Conservation (phyloP, 2,888 invertebrate species). For the Cantharis rufa region DNA sequence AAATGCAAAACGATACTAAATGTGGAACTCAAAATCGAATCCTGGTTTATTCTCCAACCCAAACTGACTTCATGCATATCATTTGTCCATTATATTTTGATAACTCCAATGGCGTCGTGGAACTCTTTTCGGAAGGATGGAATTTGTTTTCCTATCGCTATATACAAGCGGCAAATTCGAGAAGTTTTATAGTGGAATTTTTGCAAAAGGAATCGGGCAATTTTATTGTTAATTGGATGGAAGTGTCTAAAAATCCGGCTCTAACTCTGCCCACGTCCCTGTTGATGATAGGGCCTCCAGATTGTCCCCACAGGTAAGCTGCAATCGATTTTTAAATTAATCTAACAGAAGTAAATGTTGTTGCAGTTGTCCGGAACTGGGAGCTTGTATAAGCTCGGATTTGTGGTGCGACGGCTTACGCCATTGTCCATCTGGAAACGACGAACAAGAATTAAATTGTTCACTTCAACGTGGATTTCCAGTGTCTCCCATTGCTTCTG, state of each 20-base stretch:
- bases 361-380: conserved; percentile 80
- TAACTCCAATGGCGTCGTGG: conserved; percentile 58
- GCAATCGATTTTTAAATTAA: background rate
- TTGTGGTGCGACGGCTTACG: conserved; percentile 80
- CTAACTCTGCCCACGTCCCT: conserved; percentile 57
- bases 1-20: conserved; percentile 54
- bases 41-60: conserved; percentile 72
- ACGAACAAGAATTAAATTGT: conserved; percentile 78
- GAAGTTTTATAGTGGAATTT: conserved; percentile 77
- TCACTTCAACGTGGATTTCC: conserved; percentile 68
- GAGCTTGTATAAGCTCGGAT: conserved; percentile 77
- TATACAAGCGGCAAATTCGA: conserved; percentile 58
- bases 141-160: conserved; percentile 53
- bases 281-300: conserved; percentile 63
- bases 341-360: conserved; percentile 19
- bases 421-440: conserved; percentile 82
- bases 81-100: conserved; percentile 66
- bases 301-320: conserved; percentile 72
- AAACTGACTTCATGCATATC: conserved; percentile 65
- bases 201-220: conserved; percentile 73
- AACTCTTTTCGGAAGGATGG: conserved; percentile 72
- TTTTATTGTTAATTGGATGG: conserved; percentile 79
- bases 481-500: conserved; percentile 58
- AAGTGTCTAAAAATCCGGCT: conserved; percentile 71
- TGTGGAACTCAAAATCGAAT: conserved; percentile 75